Evolutionary conservation across 2,113 vertebrate genomes (phyloP), one percentile per base, ranked within the genome.

Genomic region (Halcyon senegalensis): DNA sequence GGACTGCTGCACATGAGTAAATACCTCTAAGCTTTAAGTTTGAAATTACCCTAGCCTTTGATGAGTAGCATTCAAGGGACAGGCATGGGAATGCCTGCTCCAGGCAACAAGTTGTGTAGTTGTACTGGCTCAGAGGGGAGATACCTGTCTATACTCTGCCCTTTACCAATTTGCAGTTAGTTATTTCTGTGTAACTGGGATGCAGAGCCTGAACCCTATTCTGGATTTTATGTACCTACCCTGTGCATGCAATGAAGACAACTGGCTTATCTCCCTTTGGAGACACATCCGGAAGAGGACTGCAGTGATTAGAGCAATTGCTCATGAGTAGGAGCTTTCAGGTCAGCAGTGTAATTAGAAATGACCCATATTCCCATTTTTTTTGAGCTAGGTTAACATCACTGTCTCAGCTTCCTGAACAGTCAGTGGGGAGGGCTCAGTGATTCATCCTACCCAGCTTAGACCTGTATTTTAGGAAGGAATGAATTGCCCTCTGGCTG

Each of bases 331-430:
- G 89, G 64, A 90, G 79, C 72, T 81, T 64, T 84, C 93, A 89
- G 55, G 51, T 93, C 77, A 91, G 56, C 39, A 67, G 15, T 43
- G 33, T 83, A 79, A 60, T 68, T 88, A 67, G 80, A 90, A 92
- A 78, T 0, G 0, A 89, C 64, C 58, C 46, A 74, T 66, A 77
- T 28, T 83, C 46, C 21, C n/a, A 10, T 33, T 35, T 70, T 87
- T 93, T 90, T 76, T 24, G 50, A 86, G 44, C 86, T 74, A 46
- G 43, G 56, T 80, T 84, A 92, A 84, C 60, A 81, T 27, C 76
- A 43, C 50, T 67, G 63, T 50, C 91, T 95, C 91, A 89, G 83
- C 80, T 95, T 97, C 95, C 96, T 89, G 94, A 94, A 75, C 43
- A 92, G 86, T 96, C 95, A 95, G 64, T 43, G 64, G 68, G 76